A percentile compares a stretch with the other conserved stretches of the same genome.
These are phyloP conservation scores for Spicauda simplicius DNA, from an alignment of 2,888 invertebrate genomes.

Conservation along the genomic window DNA sequence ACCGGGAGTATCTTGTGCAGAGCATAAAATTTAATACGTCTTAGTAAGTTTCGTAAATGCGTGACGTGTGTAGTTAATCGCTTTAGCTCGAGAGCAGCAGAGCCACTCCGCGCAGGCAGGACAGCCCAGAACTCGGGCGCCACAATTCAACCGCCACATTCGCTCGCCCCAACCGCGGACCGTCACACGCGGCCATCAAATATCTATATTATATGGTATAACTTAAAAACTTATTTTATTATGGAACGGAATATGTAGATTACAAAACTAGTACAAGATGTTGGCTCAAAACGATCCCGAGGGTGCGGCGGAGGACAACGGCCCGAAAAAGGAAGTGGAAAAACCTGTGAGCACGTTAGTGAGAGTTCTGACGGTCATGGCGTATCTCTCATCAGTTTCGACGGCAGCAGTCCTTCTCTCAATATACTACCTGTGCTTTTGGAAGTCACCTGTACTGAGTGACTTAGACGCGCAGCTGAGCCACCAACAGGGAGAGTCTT, in stretches of 20 bases:
- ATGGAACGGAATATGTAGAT: slow-evolving; percentile 50
- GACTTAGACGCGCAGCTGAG: slow-evolving; percentile 47
- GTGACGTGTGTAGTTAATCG: slow-evolving; percentile 74
- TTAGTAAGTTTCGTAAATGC: slow-evolving; percentile 62
- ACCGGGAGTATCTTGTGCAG: slow-evolving; percentile 52
- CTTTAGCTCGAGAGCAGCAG: slow-evolving; percentile 58
- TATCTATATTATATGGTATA: slow-evolving; percentile 43
- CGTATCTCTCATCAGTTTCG: slow-evolving; percentile 94
- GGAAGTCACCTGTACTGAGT: slow-evolving; percentile 87
- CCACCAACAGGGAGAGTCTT: slow-evolving; percentile 44
- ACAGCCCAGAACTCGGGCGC: slow-evolving; percentile 42
- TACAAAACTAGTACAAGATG: slow-evolving; percentile 55
- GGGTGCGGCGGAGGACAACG: slow-evolving; percentile 61
- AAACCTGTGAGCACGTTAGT: slow-evolving; percentile 76
- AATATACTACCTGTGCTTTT: slow-evolving; percentile 92
- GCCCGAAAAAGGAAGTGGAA: slow-evolving; percentile 61
- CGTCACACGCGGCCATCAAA: slow-evolving; percentile 54
- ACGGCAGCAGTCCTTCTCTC: slow-evolving; percentile 92
- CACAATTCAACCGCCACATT: slow-evolving; percentile 49
- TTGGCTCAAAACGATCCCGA: slow-evolving; percentile 69
- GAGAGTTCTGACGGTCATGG: slow-evolving; percentile 90
- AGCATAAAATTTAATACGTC: slow-evolving; percentile 57
- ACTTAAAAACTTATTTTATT: slow-evolving; percentile 18
- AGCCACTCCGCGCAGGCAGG: slow-evolving; percentile 45
- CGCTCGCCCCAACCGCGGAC: slow-evolving; percentile 63